These are phyloP conservation scores for Hippolais icterina DNA, from an alignment of 2,113 vertebrate genomes.

Conservation along the genomic window DNA sequence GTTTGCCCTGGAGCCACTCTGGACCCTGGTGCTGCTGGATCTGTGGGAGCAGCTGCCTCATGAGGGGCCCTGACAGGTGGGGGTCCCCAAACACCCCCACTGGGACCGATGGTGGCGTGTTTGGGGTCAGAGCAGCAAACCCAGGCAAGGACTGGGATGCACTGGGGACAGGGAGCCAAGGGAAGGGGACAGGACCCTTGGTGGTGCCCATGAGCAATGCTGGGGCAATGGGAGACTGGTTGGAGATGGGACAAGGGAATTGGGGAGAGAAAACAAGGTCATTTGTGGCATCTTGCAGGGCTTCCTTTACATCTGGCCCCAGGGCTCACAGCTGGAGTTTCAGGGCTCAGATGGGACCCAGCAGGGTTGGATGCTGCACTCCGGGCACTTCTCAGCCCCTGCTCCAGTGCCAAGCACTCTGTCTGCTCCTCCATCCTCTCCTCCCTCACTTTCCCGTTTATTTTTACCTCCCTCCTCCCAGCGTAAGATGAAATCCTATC, in stretches of 20 bases:
- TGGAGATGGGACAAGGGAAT: background rate
- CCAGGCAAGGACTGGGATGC: background rate
- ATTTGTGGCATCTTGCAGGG: background rate
- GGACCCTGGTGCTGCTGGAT: background rate
- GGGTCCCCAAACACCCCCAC: background rate
- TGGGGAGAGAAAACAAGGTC: fast-evolving
- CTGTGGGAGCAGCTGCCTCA: background rate
- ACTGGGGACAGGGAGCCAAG: background rate
- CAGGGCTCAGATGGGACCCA: background rate
- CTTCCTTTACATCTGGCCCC: background rate
- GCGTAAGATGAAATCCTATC: background rate
- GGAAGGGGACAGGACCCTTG: background rate
- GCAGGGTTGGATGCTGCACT: background rate
- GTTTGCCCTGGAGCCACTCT: background rate
- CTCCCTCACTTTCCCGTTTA: background rate
- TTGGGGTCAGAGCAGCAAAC: background rate
- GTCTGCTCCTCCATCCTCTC: background rate
- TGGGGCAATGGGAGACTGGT: fast-evolving
- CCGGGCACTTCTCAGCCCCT: background rate
- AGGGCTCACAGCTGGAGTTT: background rate
- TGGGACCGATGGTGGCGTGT: fast-evolving
- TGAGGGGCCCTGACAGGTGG: fast-evolving
- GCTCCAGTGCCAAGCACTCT: background rate
- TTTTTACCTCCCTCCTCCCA: background rate
- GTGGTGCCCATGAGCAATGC: fast-evolving